Conservation (phyloP, 1,140 invertebrate species). For the Xylocopa sonorina region DNA sequence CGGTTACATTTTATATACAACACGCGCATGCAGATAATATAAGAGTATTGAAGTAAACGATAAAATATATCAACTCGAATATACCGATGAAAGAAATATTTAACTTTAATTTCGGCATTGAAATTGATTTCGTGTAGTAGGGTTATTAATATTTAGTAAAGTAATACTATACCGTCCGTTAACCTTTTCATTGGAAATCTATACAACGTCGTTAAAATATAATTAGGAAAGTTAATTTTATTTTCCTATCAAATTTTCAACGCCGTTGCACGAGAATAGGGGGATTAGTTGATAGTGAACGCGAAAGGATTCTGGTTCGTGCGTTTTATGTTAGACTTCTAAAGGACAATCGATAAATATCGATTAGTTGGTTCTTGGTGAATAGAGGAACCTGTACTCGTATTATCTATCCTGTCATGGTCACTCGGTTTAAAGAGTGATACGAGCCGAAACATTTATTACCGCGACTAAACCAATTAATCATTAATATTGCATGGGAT, state of each 20-base stretch:
- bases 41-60: no score
- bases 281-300: slow-evolving; percentile 14
- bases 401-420: slow-evolving; percentile 60
- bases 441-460: slow-evolving; percentile 18
- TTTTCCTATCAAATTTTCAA: not conserved
- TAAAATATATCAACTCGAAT: no score
- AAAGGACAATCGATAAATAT: slow-evolving; percentile 64
- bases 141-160: not conserved
- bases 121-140: no score
- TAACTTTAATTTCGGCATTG: not conserved
- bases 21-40: no score
- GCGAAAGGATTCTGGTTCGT: slow-evolving; percentile 58
- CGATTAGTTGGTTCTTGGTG: slow-evolving; percentile 57
- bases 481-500: not conserved
- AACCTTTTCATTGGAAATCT: not conserved
- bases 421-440: slow-evolving; percentile 37
- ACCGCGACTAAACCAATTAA: not conserved
- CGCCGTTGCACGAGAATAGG: not conserved
- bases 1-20: no score
- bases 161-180: not conserved
- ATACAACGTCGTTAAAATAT: not conserved
- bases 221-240: not conserved
- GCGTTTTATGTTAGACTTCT: slow-evolving; percentile 50
- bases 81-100: no score
- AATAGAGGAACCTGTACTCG: slow-evolving; percentile 50